phyloP scores from a whole-genome alignment of 2,113 vertebrate genomes.

The Trachemys scripta region DNA sequence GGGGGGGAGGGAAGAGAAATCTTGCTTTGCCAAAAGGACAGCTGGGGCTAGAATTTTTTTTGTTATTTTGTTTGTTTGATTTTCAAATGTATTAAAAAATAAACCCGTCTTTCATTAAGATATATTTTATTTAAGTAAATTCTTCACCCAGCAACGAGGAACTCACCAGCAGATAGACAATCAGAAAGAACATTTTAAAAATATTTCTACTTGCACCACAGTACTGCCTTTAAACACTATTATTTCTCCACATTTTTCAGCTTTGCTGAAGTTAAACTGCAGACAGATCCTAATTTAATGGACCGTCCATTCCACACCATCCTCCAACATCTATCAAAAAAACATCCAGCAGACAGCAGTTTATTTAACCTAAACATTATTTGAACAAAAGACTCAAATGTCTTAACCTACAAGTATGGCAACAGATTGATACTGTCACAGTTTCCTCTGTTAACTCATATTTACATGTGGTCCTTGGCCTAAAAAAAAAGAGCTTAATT shows the following conservation, averaged over 20 bases:
- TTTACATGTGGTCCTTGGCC: conserved; percentile 30
- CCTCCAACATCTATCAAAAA: background rate
- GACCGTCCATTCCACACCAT: background rate
- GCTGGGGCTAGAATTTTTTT: conserved; percentile 19
- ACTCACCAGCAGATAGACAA: background rate
- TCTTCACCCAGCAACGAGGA: conserved; percentile 1
- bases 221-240: background rate
- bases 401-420: conserved; percentile 53
- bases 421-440: conserved; percentile 14
- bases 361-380: background rate
- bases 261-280: background rate
- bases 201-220: background rate
- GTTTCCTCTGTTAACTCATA: conserved; percentile 28
- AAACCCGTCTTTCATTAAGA: conserved; percentile 14
- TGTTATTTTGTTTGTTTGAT: conserved; percentile 16
- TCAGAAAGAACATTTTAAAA: background rate
- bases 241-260: background rate
- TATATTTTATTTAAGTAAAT: conserved; percentile 16
- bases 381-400: background rate
- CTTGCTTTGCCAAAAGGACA: conserved; percentile 66
- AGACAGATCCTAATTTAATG: background rate
- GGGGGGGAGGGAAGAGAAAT: background rate
- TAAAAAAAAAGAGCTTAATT: conserved; percentile 53
- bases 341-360: background rate
- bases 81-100: background rate